Conservation (phyloP, 2,113 vertebrate genomes). For the Cyrtonyx montezumae region DNA sequence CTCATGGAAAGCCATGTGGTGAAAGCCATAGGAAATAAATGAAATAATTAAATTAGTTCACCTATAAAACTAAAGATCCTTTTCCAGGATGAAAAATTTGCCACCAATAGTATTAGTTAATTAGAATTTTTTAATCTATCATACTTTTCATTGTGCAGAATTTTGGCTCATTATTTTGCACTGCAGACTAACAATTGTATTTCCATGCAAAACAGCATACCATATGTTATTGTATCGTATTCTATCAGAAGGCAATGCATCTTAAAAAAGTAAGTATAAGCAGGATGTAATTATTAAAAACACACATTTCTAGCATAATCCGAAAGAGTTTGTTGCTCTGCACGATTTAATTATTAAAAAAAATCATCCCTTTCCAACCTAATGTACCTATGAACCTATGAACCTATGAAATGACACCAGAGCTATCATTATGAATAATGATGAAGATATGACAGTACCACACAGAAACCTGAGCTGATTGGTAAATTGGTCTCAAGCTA, state of each 20-base stretch:
- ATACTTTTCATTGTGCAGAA: neutral
- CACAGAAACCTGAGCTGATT: neutral
- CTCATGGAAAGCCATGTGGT: neutral
- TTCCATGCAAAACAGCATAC: neutral
- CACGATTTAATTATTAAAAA: neutral
- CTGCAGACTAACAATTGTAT: neutral
- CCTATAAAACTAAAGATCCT: neutral
- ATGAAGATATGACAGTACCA: neutral
- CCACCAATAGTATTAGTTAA: neutral
- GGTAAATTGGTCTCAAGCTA: neutral
- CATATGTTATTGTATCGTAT: neutral
- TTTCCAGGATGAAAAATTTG: constrained; percentile 2
- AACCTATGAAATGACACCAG: neutral
- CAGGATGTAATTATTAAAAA: neutral
- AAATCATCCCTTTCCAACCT: too few species aligned
- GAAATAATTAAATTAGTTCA: neutral
- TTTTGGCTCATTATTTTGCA: neutral
- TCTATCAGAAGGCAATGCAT: neutral
- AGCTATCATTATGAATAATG: neutral
- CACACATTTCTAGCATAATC: neutral
- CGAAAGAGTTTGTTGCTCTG: neutral
- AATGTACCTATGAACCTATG: too few species aligned
- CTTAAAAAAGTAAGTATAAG: neutral
- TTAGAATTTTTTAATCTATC: neutral
- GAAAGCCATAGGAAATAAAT: constrained; percentile 13